These are phyloP conservation scores for Tympanoctomys barrerae DNA, from an alignment of 2,797 vertebrate genomes.

Conservation along the genomic window DNA sequence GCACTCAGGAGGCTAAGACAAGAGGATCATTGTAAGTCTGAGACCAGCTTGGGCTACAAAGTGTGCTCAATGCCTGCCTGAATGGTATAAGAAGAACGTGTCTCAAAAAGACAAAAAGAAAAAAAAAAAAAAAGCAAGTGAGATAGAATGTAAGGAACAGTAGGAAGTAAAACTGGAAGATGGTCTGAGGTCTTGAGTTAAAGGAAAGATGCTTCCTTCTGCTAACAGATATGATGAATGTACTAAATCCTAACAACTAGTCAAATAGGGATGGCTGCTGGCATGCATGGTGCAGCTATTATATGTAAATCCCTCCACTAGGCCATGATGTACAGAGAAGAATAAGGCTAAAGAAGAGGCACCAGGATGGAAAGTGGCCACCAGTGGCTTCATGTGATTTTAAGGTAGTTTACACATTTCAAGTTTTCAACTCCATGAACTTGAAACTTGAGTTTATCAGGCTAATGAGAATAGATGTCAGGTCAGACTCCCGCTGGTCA, in stretches of 20 bases:
- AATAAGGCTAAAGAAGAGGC: not conserved
- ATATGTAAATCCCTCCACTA: not conserved
- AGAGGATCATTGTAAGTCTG: too few relatives aligned
- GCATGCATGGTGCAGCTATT: not conserved
- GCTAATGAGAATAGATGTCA: not conserved
- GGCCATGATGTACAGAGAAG: not conserved
- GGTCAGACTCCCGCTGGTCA: not conserved
- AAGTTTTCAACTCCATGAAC: not conserved
- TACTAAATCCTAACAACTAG: not conserved
- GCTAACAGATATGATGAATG: not conserved
- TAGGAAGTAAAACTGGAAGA: constrained; percentile 36
- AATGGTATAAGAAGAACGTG: too few relatives aligned
- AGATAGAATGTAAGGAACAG: not conserved
- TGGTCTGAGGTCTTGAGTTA: not conserved
- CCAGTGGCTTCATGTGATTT: not conserved
- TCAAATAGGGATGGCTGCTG: not conserved
- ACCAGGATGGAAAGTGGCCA: not conserved
- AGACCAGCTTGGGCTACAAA: too few relatives aligned
- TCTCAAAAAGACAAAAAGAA: too few relatives aligned
- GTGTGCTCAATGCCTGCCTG: too few relatives aligned
- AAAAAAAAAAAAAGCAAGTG: not conserved
- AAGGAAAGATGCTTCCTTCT: not conserved
- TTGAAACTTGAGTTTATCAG: constrained; percentile 9
- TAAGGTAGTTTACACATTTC: not conserved
- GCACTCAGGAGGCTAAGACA: too few relatives aligned